Evolutionary conservation across 2,113 vertebrate species (phyloP).

Genomic region (Mola mola): DNA sequence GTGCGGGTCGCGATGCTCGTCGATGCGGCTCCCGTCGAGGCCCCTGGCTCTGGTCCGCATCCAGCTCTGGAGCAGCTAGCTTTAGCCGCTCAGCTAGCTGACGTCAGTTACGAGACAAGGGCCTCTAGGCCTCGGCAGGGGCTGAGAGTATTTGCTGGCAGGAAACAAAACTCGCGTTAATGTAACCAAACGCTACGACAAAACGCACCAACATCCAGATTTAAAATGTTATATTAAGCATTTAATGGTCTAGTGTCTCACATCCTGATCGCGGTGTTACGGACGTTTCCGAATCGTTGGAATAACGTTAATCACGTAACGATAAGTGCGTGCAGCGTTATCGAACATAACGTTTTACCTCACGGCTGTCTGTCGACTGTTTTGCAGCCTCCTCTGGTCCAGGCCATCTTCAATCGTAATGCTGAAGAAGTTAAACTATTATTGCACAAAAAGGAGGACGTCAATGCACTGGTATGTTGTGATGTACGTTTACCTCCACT

Average conservation of each 20-base stretch:
- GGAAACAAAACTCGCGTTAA: background rate
- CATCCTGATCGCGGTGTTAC: background rate
- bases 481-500: too few relatives aligned
- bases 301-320: conserved; percentile 2
- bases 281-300: background rate
- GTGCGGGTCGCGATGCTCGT: fast-evolving
- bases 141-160: conserved; percentile 56
- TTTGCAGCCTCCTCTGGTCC: conserved; percentile 94
- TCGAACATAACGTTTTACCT: too few relatives aligned
- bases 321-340: conserved; percentile 9
- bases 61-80: conserved; percentile 52
- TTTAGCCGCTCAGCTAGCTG: conserved; percentile 42
- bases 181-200: too few relatives aligned
- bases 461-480: conserved; percentile 92
- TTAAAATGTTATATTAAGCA: too few relatives aligned
- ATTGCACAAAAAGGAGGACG: conserved; percentile 97
- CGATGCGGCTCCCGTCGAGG: conserved; percentile 14
- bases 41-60: conserved; percentile 49
- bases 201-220: background rate
- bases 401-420: conserved; percentile 99
- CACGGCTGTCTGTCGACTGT: conserved; percentile 17
- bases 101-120: conserved; percentile 31
- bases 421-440: conserved; percentile 93
- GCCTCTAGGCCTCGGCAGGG: conserved; percentile 61
- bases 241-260: too few relatives aligned